Conservation (phyloP, 2,113 vertebrate genomes). For the Pelmatolapia mariae region DNA sequence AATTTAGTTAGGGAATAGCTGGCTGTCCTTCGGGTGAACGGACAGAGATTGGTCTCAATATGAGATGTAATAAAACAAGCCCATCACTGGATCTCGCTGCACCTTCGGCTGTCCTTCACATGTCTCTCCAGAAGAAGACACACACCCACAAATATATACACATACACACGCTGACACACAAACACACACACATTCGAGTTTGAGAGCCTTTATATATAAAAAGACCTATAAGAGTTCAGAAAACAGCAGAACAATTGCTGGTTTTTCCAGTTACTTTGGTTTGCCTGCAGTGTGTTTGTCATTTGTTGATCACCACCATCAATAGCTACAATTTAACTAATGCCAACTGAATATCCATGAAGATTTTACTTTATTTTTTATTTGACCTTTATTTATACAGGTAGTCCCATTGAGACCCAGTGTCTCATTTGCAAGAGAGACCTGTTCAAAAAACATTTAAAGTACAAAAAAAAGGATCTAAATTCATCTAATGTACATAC, state of each 20-base stretch:
- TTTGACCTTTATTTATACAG: background rate
- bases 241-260: background rate
- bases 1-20: slow-evolving; percentile 73
- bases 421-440: background rate
- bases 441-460: background rate
- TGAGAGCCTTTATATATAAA: background rate
- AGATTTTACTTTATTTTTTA: background rate
- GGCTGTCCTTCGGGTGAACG: slow-evolving; percentile 72
- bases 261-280: background rate
- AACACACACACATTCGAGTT: background rate
- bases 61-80: slow-evolving; percentile 74
- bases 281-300: background rate
- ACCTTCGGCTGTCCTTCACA: slow-evolving; percentile 67
- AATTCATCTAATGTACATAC: background rate
- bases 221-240: background rate
- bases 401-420: background rate
- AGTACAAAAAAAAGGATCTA: background rate
- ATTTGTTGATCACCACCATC: background rate
- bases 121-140: slow-evolving; percentile 21
- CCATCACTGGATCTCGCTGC: slow-evolving; percentile 57
- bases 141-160: background rate
- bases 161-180: background rate
- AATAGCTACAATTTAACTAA: background rate
- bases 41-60: slow-evolving; percentile 72
- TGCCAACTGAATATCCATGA: background rate